phyloP scores from a whole-genome alignment of 2,113 vertebrate species.

The Pteropus alecto region DNA sequence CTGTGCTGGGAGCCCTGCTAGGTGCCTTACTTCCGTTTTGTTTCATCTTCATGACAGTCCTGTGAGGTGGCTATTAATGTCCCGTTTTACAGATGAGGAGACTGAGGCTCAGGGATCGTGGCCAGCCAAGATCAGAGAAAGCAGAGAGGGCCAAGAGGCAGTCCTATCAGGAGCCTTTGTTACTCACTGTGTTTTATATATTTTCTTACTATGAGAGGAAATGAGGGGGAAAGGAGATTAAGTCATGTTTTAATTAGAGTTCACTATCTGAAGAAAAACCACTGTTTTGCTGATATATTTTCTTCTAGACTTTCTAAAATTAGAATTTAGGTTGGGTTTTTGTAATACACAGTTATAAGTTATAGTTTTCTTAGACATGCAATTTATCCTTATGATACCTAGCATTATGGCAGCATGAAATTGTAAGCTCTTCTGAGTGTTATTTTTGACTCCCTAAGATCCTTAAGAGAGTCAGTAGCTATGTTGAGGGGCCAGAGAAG shows the following conservation, averaged over 20 bases:
- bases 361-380: not conserved
- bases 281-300: not conserved
- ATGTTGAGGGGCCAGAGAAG: not conserved
- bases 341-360: not conserved
- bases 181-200: not conserved
- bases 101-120: not conserved
- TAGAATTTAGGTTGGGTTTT: not conserved
- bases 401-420: not conserved
- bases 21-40: not conserved
- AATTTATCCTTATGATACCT: not conserved
- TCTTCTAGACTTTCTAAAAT: constrained; percentile 36
- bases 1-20: fast-evolving
- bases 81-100: not conserved
- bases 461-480: not conserved
- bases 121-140: not conserved
- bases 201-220: not conserved
- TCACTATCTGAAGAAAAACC: not conserved
- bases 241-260: not conserved
- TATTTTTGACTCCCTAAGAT: not conserved
- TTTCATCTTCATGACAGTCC: not conserved
- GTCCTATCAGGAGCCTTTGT: not conserved
- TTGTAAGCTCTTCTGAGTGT: not conserved
- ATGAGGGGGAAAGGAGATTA: not conserved
- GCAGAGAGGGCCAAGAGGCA: not conserved
- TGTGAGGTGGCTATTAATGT: not conserved